A percentile compares a stretch with the other conserved stretches of the same genome.
Conservation (phyloP, 1,140 invertebrate species). For the Sycophaga agraensis region DNA sequence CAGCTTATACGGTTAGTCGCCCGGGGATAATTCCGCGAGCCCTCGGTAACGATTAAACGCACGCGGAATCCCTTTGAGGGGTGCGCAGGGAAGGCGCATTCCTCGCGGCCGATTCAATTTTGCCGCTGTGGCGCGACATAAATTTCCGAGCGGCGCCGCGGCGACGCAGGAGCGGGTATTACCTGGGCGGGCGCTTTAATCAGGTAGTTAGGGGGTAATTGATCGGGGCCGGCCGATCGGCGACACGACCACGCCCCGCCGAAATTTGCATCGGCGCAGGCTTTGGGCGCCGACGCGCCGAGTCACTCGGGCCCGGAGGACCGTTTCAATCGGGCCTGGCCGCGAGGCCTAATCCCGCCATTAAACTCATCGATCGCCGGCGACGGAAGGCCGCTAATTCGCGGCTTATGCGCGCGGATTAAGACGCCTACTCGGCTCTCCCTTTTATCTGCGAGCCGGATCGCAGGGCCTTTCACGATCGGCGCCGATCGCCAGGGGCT, state of each 20-base stretch:
- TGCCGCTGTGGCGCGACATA: neutral
- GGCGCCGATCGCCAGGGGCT: no score
- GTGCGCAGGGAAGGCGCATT: no score
- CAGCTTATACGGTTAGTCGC: no score
- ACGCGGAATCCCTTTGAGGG: no score
- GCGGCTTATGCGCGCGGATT: conserved; percentile 23
- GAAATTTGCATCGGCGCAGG: conserved; percentile 2
- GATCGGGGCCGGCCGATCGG: neutral
- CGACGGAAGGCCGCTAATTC: conserved; percentile 23
- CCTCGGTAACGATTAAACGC: no score
- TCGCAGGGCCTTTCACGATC: no score
- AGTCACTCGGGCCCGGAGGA: neutral
- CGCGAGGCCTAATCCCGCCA: conserved; percentile 10
- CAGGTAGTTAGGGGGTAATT: conserved; percentile 1
- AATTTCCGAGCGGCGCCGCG: neutral
- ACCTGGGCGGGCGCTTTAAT: neutral
- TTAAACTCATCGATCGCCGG: conserved; percentile 24
- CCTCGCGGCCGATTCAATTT: conserved; percentile 4
- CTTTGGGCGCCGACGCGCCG: neutral
- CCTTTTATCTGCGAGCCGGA: conserved; percentile 17
- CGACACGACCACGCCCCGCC: no score
- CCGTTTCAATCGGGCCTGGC: conserved; percentile 3
- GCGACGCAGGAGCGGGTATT: neutral
- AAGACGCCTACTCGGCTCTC: conserved; percentile 12
- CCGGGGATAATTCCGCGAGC: no score